Percentiles rank a stretch among this genome's conserved stretches.
These are phyloP conservation scores for Anguilla anguilla DNA, from an alignment of 2,797 vertebrate genomes.

Conservation along the genomic window DNA sequence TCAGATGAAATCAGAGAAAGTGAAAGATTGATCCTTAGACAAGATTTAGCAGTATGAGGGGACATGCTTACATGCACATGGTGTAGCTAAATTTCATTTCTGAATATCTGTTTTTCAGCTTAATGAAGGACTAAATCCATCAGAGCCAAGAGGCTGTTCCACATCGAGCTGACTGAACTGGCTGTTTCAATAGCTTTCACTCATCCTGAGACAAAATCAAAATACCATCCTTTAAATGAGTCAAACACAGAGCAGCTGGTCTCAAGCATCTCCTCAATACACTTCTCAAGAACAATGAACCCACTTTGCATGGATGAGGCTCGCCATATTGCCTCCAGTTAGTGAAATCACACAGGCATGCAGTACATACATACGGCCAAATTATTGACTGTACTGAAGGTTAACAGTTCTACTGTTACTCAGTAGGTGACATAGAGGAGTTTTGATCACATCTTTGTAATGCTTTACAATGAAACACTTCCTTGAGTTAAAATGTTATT, in stretches of 20 bases:
- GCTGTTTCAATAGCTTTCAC: background rate
- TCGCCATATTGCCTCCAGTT: slow-evolving; percentile 6
- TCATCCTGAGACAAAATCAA: background rate
- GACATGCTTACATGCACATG: background rate
- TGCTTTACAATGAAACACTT: slow-evolving; percentile 46
- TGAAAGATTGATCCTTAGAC: background rate
- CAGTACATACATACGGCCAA: slow-evolving; percentile 17
- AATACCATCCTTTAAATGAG: background rate
- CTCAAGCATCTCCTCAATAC: background rate
- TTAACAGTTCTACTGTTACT: background rate
- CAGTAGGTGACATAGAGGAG: background rate
- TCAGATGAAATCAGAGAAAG: background rate
- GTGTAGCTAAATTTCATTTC: background rate
- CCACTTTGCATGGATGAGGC: background rate
- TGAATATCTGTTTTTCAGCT: background rate
- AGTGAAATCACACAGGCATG: slow-evolving; percentile 16
- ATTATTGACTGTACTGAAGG: background rate
- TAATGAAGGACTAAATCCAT: background rate
- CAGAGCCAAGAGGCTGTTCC: background rate
- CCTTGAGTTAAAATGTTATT: slow-evolving; percentile 64
- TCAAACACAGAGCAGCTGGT: background rate
- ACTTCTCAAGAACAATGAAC: background rate
- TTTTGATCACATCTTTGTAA: slow-evolving; percentile 34
- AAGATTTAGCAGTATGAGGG: background rate
- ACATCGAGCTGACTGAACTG: background rate